Conservation (phyloP, 2,113 vertebrate species). For the Alouatta palliata region DNA sequence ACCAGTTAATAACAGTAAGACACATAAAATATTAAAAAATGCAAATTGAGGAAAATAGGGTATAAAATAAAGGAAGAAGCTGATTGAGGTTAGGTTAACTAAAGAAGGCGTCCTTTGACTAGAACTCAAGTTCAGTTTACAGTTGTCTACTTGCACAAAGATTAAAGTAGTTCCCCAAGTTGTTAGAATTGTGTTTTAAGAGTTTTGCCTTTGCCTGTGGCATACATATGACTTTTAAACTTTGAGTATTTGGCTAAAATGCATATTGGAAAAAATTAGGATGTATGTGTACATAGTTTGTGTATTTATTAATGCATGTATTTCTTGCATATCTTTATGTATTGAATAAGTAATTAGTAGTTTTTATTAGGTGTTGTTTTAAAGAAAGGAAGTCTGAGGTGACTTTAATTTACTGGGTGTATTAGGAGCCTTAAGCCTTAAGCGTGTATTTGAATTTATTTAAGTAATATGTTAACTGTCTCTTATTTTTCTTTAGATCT, state of each 20-base stretch:
- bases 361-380: neutral
- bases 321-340: neutral
- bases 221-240: neutral
- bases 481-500: neutral
- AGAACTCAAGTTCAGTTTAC: neutral
- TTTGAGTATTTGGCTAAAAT: constrained; percentile 22
- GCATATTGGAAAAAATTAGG: neutral
- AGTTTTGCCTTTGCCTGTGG: neutral
- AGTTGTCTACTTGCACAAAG: neutral
- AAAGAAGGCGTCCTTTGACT: neutral
- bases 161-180: neutral
- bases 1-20: neutral
- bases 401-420: neutral
- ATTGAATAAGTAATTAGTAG: neutral
- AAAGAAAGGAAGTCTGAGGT: neutral
- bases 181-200: neutral
- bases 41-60: neutral
- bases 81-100: constrained; percentile 1
- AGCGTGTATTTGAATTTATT: neutral
- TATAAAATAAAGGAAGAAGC: neutral
- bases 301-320: neutral
- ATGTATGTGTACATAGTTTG: neutral
- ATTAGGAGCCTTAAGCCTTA: neutral
- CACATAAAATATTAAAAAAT: neutral
- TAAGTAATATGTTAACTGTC: neutral